phyloP scores from a whole-genome alignment of 1,140 invertebrate species.

The Euschistus heros region DNA sequence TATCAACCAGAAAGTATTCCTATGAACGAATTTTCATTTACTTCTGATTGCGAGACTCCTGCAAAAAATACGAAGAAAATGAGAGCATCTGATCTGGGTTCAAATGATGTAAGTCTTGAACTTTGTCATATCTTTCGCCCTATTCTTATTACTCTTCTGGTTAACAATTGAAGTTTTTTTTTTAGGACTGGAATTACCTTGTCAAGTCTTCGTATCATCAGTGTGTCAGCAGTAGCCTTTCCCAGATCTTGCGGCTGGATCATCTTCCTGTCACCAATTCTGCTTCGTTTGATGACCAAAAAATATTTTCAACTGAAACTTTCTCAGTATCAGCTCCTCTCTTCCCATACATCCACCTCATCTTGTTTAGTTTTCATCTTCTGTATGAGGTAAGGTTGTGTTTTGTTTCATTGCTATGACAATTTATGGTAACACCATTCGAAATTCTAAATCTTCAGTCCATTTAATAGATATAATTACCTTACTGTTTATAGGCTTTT shows the following conservation, averaged over 20 bases:
- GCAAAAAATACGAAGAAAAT: conserved; percentile 44
- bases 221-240: conserved; percentile 24
- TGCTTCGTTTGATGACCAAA: background rate
- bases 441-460: no score
- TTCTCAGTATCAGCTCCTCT: conserved; percentile 55
- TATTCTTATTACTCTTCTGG: background rate
- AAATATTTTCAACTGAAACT: conserved; percentile 32
- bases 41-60: conserved; percentile 39
- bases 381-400: conserved; percentile 58
- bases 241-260: background rate
- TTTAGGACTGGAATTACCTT: conserved; percentile 67
- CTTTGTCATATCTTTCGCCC: background rate
- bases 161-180: conserved; percentile 13
- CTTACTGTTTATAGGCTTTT: no score
- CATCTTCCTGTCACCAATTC: background rate
- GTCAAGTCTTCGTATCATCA: conserved; percentile 47
- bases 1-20: conserved; percentile 56
- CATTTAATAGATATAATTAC: no score
- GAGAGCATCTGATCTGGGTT: conserved; percentile 44
- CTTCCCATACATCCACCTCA: conserved; percentile 59
- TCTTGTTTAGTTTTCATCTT: conserved; percentile 74
- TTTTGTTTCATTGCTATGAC: background rate
- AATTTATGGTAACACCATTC: no score
- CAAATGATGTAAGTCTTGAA: conserved; percentile 33
- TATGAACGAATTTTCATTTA: conserved; percentile 39